Percentiles rank a stretch among this genome's conserved stretches.
These are phyloP conservation scores for Drosophila pectinifera DNA, from an alignment of 1,140 invertebrate genomes.

Conservation along the genomic window DNA sequence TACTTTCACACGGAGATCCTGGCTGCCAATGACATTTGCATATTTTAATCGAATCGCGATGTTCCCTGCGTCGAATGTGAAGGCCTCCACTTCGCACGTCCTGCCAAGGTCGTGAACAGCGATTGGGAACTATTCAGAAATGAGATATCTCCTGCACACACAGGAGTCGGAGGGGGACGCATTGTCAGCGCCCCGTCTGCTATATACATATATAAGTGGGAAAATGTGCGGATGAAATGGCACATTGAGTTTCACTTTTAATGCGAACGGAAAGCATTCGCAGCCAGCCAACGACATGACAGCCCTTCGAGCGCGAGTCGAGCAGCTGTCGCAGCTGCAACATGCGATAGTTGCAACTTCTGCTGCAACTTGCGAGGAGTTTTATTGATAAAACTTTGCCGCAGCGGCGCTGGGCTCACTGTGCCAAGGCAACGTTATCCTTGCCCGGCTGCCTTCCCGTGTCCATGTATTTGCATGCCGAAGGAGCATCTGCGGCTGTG, in stretches of 20 bases:
- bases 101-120: slow-evolving; percentile 58
- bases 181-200: slow-evolving; percentile 23
- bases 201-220: neutral
- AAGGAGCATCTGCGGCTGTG: neutral
- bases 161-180: slow-evolving; percentile 15
- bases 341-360: slow-evolving; percentile 50
- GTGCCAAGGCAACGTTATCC: slow-evolving; percentile 64
- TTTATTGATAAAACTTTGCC: slow-evolving; percentile 78
- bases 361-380: slow-evolving; percentile 45
- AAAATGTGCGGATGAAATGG: slow-evolving; percentile 55
- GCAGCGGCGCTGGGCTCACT: slow-evolving; percentile 13
- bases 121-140: slow-evolving; percentile 70
- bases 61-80: slow-evolving; percentile 12
- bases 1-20: neutral
- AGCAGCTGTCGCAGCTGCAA: slow-evolving; percentile 39
- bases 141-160: slow-evolving; percentile 55
- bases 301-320: slow-evolving; percentile 25
- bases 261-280: slow-evolving; percentile 40
- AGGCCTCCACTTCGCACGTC: slow-evolving; percentile 25
- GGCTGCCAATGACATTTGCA: slow-evolving; percentile 52
- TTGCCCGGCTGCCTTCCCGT: slow-evolving; percentile 34
- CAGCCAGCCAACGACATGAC: slow-evolving; percentile 57
- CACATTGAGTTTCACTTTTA: slow-evolving; percentile 67
- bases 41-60: slow-evolving; percentile 68
- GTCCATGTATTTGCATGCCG: slow-evolving; percentile 29